Evolutionary conservation across 2,797 vertebrate genomes (phyloP), one percentile per base, ranked within the genome.

Genomic region (Poeciliopsis paucimaculata): DNA sequence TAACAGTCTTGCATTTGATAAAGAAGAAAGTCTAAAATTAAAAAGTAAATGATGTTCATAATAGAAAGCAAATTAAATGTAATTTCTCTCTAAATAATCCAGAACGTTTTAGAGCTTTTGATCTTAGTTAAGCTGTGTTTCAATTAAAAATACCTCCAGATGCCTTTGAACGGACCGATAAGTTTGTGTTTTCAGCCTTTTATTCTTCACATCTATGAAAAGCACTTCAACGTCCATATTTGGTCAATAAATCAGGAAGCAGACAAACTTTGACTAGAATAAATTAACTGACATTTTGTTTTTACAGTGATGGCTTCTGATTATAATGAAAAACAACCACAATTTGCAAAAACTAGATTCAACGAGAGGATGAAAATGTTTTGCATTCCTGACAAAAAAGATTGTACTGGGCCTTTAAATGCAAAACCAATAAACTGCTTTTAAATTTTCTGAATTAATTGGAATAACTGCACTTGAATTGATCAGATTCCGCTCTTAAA

Each of bases 171-270:
- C 34, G 0, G 34, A 41, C 3, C 20, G 7, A 2, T 68, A 26
- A 16, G 15, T 64, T 9, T 39, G 23, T 55, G 57, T 28, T 49
- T 16, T 36, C 31, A 53, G 23, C 2, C 7, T 47, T 47, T 64
- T 60, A 39, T 75, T 62, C 62, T n/a, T 13, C 31, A 71, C 57
- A 39, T 60, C 36, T 43, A 36, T 20, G 77, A 77, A 72, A 79
- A 45, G 6, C 36, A 70, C 78, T 86, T 83, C 86, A 87, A 89
- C 68, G 78, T 82, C 31, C 72, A 34, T 66, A 75, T 73, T 28
- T 31, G 73, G 26, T 71, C 64, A 64, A 66, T 43, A 72, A 79
- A 76, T 76, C 71, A 34, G 75, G 18, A 26, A 82, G 46, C 68
- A 45, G 55, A 77, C 26, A 55, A 28, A 41, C 31, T 74, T 64